Percentiles rank a stretch among this genome's conserved stretches.
These are phyloP conservation scores for Rattus rattus DNA, from an alignment of 2,113 vertebrate species.

Conservation along the genomic window DNA sequence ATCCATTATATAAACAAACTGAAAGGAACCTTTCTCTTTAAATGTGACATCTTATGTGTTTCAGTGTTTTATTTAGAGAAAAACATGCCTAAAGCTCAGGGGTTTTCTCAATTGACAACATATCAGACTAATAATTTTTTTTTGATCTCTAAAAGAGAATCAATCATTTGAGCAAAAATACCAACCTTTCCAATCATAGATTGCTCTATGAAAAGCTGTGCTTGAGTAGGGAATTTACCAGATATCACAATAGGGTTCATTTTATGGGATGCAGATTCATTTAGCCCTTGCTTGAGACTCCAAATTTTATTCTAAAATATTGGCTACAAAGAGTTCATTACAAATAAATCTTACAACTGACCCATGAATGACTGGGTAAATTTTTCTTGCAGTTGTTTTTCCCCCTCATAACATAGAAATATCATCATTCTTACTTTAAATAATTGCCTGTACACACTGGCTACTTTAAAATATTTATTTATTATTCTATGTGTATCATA, in stretches of 20 bases:
- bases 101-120: conserved; percentile 39
- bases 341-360: not conserved
- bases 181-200: not conserved
- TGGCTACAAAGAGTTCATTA: not conserved
- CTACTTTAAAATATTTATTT: not conserved
- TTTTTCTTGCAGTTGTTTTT: not conserved
- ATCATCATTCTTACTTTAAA: not conserved
- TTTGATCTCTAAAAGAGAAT: conserved; percentile 10
- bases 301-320: not conserved
- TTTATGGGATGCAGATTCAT: not conserved
- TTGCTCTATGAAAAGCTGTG: not conserved
- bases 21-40: too few species aligned
- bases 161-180: conserved; percentile 1
- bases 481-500: not conserved
- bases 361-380: not conserved
- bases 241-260: too few species aligned
- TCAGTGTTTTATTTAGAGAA: not conserved
- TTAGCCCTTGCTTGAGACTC: not conserved
- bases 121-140: not conserved
- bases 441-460: not conserved
- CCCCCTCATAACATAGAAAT: not conserved
- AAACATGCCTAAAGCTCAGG: not conserved
- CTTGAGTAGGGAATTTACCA: too few species aligned
- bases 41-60: conserved; percentile 4
- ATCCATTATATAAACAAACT: too few species aligned